A percentile compares a stretch with the other conserved stretches of the same genome.
These are phyloP conservation scores for Phyllotreta cruciferae DNA, from an alignment of 2,888 invertebrate genomes.

Conservation along the genomic window DNA sequence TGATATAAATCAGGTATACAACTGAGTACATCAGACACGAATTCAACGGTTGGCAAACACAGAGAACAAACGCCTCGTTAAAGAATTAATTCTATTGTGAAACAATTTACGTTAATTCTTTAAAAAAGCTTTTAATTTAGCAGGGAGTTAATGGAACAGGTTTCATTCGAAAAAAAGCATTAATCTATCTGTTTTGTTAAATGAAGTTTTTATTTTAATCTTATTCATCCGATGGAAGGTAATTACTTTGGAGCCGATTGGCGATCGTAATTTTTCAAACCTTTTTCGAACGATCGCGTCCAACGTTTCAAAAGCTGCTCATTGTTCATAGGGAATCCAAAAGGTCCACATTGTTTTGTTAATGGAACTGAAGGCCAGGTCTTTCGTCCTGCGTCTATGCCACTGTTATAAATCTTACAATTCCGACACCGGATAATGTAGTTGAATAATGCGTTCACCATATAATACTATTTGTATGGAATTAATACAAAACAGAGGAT, in stretches of 20 bases:
- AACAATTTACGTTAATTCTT: no score
- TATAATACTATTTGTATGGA: constrained; percentile 13
- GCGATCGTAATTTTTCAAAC: constrained; percentile 25
- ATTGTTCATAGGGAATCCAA: constrained; percentile 24
- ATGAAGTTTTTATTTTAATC: constrained; percentile 15
- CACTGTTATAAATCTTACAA: constrained; percentile 31
- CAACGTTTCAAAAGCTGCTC: constrained; percentile 18
- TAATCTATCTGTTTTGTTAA: neutral
- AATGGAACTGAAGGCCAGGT: constrained; percentile 19
- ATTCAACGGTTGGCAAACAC: no score
- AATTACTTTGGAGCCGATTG: constrained; percentile 19
- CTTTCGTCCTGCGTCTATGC: constrained; percentile 4
- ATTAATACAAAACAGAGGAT: constrained; percentile 18
- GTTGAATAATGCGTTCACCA: constrained; percentile 21
- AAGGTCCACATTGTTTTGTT: constrained; percentile 24
- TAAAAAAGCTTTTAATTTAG: no score
- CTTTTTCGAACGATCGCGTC: constrained; percentile 8
- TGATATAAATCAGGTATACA: no score
- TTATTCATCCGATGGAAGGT: constrained; percentile 10
- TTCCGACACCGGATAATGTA: constrained; percentile 34
- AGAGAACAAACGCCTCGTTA: no score
- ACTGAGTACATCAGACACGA: no score
- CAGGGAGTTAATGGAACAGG: no score
- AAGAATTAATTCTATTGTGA: no score
- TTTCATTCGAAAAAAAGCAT: no score